Evolutionary conservation across 2,113 vertebrate species (phyloP).

Genomic region (Eulacestoma nigropectus): DNA sequence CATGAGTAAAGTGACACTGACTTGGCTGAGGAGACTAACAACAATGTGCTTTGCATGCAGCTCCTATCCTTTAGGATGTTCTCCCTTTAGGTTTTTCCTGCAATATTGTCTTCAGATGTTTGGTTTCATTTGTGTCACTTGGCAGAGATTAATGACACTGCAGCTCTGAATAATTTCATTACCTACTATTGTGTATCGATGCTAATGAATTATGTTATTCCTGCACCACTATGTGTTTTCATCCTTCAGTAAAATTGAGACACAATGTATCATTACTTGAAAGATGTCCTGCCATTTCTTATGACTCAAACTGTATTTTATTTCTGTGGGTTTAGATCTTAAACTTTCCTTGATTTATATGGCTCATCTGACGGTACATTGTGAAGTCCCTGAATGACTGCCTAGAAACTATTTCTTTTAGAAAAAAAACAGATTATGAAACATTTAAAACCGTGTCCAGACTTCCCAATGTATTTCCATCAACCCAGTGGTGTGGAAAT

Average conservation of each 20-base stretch:
- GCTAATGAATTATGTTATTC: slow-evolving; percentile 20
- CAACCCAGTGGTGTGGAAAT: background rate
- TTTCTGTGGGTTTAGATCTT: background rate
- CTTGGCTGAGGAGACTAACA: background rate
- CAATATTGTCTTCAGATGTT: background rate
- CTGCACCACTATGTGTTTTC: background rate
- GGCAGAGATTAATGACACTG: background rate
- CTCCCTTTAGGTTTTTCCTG: background rate
- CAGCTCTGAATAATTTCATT: background rate
- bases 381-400: background rate
- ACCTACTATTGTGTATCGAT: background rate
- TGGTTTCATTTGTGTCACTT: background rate
- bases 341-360: slow-evolving; percentile 9
- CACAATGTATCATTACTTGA: background rate
- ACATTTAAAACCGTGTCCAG: background rate
- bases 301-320: background rate
- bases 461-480: background rate
- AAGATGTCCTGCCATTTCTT: background rate
- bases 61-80: background rate
- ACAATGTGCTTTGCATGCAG: background rate
- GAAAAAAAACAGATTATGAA: background rate
- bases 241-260: background rate
- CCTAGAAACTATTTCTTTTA: background rate
- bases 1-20: background rate
- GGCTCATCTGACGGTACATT: background rate